Base-by-base conservation (phyloP, 2,888 invertebrate species). In the Agonopterix alstromeriana region DNA sequence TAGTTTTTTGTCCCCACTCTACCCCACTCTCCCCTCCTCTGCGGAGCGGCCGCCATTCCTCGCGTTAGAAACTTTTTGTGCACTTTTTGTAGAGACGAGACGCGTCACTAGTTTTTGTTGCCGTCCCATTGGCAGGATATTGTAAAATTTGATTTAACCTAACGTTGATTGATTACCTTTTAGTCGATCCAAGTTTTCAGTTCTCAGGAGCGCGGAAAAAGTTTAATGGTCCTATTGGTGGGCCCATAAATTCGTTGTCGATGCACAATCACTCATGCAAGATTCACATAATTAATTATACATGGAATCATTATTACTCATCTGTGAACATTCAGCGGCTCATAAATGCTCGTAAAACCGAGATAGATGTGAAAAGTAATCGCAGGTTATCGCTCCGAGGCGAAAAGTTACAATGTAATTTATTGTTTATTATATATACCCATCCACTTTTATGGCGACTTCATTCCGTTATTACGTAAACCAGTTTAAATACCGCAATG, bases 1-100 rank as follows among this genome's bases (percentile, higher is more conserved):
- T 88, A 87, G 88, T 86, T 86, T 85, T 87, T 86, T 84, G 80
- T 78, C 77, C 81, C 82, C 80, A 73, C 82, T 67, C 74, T 68
- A 60, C 67, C 65, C 70, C 68, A 59, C 67, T 65, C 67, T 59
- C 72, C 77, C 76, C 74, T 58, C 69, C 65, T 60, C 57, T 12
- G n/a, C 55, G 51, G 55, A 49, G 46, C 68, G 65, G 77, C 78
- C 75, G 85, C 86, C 83, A 85, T 85, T 82, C 70, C 70, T 70
- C 71, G 76, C 75, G 69, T 74, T 74, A 73, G 70, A 67, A 71
- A 70, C 65, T 80, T 81, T 85, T 86, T 86, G 77, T 81, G 56
- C 61, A 58, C 70, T 77, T 79, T 76, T 76, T 74, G 65, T 65
- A 55, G 54, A 55, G 56, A 55, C 57, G 57, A 61, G 57, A 60